phyloP scores from a whole-genome alignment of 2,888 invertebrate species.

The Coelogynopora nodosa region DNA sequence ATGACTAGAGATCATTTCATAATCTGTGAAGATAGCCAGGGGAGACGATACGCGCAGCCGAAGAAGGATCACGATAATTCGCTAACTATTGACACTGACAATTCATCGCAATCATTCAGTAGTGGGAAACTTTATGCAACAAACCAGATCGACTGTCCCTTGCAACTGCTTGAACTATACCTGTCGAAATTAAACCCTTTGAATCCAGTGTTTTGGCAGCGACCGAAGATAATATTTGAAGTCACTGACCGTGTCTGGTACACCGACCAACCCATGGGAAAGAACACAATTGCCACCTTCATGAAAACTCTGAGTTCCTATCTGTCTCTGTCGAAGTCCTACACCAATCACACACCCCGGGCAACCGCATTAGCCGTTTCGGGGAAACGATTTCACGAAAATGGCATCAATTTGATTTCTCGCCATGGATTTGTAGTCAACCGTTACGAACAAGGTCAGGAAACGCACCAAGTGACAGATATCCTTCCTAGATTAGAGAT shows the following conservation, averaged over 20 bases:
- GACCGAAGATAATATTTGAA: neutral
- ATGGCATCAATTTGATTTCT: neutral
- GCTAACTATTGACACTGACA: neutral
- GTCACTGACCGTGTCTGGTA: neutral
- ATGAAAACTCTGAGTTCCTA: neutral
- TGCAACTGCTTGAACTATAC: neutral
- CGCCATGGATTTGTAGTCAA: too few species aligned
- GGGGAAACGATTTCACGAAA: neutral
- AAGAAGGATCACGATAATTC: neutral
- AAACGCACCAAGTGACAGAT: too few species aligned
- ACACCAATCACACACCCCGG: neutral
- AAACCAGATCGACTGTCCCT: neutral
- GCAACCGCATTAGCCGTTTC: neutral
- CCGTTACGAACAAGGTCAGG: too few species aligned
- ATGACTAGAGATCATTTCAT: neutral
- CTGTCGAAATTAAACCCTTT: neutral
- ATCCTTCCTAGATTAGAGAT: too few species aligned
- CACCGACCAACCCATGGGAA: neutral
- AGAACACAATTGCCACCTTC: neutral
- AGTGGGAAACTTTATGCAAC: neutral
- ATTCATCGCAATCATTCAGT: too few species aligned
- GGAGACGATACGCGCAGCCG: neutral
- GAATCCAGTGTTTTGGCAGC: neutral
- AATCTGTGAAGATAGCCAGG: neutral
- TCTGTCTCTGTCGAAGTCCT: neutral